These are phyloP conservation scores for Otocyon megalotis DNA, from an alignment of 2,113 vertebrate genomes.

Conservation along the genomic window DNA sequence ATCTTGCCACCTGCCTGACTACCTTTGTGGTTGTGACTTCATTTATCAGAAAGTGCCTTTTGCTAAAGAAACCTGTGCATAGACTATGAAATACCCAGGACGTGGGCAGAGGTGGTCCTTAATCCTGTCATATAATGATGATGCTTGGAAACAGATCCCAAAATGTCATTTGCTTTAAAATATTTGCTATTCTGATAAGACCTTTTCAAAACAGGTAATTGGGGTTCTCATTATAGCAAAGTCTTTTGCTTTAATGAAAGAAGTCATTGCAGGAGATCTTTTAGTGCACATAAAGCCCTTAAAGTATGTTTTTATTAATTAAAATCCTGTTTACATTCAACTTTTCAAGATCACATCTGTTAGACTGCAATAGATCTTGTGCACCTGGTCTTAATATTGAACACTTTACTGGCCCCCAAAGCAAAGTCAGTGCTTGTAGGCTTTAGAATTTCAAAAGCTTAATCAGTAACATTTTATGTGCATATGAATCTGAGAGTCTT, in stretches of 20 bases:
- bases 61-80: constrained; percentile 68
- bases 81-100: not conserved
- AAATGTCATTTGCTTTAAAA: constrained; percentile 46
- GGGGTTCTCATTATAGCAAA: not conserved
- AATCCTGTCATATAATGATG: not conserved
- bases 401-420: not conserved
- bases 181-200: constrained; percentile 55
- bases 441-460: constrained; percentile 64
- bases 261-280: constrained; percentile 13
- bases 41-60: constrained; percentile 17
- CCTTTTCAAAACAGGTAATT: constrained; percentile 34
- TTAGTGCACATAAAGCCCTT: not conserved
- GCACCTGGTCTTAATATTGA: constrained; percentile 61
- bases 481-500: constrained; percentile 47
- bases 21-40: constrained; percentile 56
- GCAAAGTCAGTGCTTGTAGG: constrained; percentile 26
- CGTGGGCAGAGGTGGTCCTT: not conserved
- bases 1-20: constrained; percentile 3
- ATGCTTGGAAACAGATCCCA: not conserved
- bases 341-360: constrained; percentile 61
- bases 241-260: constrained; percentile 40
- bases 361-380: constrained; percentile 4
- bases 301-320: constrained; percentile 67
- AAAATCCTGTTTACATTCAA: constrained; percentile 67
- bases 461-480: constrained; percentile 59